Evolutionary conservation across 92 coral and sea anemone genomes (phyloP), one percentile per base, ranked within the genome.

Genomic region (Palythoa grandis): DNA sequence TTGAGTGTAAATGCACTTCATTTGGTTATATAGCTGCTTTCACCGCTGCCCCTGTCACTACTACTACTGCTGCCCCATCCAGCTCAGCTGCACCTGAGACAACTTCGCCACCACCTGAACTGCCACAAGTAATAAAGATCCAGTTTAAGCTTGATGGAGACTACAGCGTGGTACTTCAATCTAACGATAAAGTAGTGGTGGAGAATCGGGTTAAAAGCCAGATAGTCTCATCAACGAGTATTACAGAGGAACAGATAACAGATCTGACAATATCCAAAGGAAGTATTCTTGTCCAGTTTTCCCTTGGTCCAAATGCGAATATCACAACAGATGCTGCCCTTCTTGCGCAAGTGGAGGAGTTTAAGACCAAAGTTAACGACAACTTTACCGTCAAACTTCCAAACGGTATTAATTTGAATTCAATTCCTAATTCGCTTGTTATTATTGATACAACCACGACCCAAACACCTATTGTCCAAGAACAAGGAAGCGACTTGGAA

Each of bases 1-100:
- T 78, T 3, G 83, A 78, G 83, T 78, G 83, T 39, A 61, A 78
- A 9, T 78, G 83, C 24, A 78, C 83, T 2, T 48, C 65, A 37
- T 40, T 78, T 61, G 83, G 83, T 35, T 60, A 35, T 52, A 37
- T 78, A 4, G 72, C 72, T 47, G 83, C 57, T 29, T 78, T 78
- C 29, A 57, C 15, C 4, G 72, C 83, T 4, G 56, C 69, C 43
- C 38, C 83, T 17, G 0, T 63, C 29, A 63, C 23, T n/a, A 63
- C 69, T 43, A 43, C 50, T 5, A 4, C 50, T 43, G 9, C 50
- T 43, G 6, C 50, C 7, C 6, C 50, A 43, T 43, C 50, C 50
- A 5, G 7, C 50, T 43, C 50, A 43, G 0, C 50, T 43, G 50
- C 50, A 43, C 50, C 4, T 43, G 50, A 4, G 7, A 43, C 50